Conservation (phyloP, 2,113 vertebrate genomes). For the Pluvialis apricaria region DNA sequence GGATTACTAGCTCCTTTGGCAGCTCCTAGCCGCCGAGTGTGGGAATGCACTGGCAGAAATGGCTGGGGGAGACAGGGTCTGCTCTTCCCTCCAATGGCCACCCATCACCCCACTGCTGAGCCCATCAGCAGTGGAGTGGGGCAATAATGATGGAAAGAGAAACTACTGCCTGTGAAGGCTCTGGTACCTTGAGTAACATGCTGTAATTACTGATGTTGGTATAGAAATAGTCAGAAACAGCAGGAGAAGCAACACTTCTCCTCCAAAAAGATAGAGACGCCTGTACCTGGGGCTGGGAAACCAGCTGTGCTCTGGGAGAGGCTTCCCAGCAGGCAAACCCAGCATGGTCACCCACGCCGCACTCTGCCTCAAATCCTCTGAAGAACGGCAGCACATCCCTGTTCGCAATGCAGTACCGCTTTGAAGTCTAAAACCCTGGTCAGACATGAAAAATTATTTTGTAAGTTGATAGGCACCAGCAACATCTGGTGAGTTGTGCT, state of each 20-base stretch:
- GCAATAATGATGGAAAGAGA: background rate
- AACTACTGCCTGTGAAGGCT: background rate
- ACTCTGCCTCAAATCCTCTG: background rate
- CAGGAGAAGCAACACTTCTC: background rate
- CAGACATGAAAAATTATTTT: background rate
- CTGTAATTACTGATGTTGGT: background rate
- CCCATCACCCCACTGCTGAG: background rate
- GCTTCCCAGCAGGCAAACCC: background rate
- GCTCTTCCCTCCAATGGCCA: background rate
- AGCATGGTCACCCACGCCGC: accelerated
- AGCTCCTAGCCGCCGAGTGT: background rate
- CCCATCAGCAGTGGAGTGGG: background rate
- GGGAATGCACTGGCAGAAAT: background rate
- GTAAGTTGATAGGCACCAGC: background rate
- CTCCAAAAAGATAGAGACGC: background rate
- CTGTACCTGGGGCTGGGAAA: background rate
- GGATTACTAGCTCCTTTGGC: background rate
- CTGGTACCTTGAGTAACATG: background rate
- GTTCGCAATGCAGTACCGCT: accelerated
- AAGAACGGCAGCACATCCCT: background rate
- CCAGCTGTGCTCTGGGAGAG: background rate
- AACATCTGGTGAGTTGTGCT: background rate
- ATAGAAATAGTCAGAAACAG: background rate
- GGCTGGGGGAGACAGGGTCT: background rate
- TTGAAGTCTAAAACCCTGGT: background rate